Evolutionary conservation across 2,113 vertebrate genomes (phyloP).

Genomic region (Gallinago jamesoni): DNA sequence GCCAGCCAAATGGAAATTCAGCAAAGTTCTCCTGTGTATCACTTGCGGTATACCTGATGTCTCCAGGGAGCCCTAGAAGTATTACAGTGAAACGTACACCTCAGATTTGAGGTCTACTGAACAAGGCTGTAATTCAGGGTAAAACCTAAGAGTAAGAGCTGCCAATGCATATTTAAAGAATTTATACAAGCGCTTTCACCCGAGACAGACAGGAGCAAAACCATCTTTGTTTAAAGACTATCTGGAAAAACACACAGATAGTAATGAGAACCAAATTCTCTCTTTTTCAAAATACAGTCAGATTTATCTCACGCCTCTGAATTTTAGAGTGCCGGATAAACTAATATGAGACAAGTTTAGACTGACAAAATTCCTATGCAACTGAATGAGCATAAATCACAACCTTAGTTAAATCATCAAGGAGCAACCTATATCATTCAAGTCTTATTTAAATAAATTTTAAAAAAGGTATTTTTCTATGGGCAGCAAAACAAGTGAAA

Average conservation of each 20-base stretch:
- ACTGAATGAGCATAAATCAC: not conserved
- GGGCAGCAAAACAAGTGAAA: not conserved
- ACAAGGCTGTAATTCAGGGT: constrained; percentile 6
- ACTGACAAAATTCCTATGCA: not conserved
- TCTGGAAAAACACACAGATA: not conserved
- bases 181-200: not conserved
- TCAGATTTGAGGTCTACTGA: constrained; percentile 2
- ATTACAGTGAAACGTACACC: not conserved
- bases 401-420: not conserved
- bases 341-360: not conserved
- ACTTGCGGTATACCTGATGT: not conserved
- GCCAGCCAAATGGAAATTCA: not conserved
- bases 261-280: not conserved
- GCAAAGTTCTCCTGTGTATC: not conserved
- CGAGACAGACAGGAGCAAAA: not conserved
- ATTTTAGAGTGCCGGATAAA: not conserved
- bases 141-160: not conserved
- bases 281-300: not conserved
- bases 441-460: not conserved
- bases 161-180: not conserved
- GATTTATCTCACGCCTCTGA: not conserved
- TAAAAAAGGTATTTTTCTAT: not conserved
- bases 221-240: not conserved
- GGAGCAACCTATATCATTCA: not conserved
- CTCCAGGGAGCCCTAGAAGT: not conserved